These are phyloP conservation scores for Cheilosia soror DNA, from an alignment of 2,888 invertebrate species.

Conservation along the genomic window DNA sequence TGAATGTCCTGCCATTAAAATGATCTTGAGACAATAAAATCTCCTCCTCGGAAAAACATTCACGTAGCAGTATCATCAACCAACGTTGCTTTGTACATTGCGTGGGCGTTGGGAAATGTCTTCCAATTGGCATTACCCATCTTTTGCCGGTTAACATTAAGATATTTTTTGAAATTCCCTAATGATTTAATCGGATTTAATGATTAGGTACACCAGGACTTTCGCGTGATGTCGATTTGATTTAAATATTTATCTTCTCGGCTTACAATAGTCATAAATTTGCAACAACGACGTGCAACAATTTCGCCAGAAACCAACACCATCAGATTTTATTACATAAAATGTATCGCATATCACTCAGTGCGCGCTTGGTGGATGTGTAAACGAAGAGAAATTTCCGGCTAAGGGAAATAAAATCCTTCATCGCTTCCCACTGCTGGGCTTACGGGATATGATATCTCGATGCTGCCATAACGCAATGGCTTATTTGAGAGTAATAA, in stretches of 20 bases:
- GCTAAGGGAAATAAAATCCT: conserved; percentile 44
- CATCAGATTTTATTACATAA: not conserved
- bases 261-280: not conserved
- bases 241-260: not conserved
- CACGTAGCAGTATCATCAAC: not conserved
- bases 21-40: conserved; percentile 1
- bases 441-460: conserved; percentile 9
- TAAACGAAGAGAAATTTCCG: conserved; percentile 35
- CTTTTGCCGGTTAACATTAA: not conserved
- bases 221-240: not conserved
- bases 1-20: conserved; percentile 30
- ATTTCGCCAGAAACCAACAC: conserved; percentile 2
- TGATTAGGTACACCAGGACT: not conserved
- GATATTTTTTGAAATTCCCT: not conserved
- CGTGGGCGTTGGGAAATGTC: not conserved
- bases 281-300: conserved; percentile 7
- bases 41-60: not conserved
- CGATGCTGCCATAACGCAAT: conserved; percentile 39
- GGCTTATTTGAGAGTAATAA: conserved; percentile 56
- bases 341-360: conserved; percentile 42
- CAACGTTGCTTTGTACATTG: not conserved
- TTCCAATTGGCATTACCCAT: not conserved
- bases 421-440: conserved; percentile 23
- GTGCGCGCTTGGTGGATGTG: not conserved
- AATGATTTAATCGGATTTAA: conserved; percentile 10